Percentiles rank a stretch among this genome's conserved stretches.
Evolutionary conservation across 2,888 invertebrate species (phyloP).

Genomic region (Eulithis prunata): DNA sequence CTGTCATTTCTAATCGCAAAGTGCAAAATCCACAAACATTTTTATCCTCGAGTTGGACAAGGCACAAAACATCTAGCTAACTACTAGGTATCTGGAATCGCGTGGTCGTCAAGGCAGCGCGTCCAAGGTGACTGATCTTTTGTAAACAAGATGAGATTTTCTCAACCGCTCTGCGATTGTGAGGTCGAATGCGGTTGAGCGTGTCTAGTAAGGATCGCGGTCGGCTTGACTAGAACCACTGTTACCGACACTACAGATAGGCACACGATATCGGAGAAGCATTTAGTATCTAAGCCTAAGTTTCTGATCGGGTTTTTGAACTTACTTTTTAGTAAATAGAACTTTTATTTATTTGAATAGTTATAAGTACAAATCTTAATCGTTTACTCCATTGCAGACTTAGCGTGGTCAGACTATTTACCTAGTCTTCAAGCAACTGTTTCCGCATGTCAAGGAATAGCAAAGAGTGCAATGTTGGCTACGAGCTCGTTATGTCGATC

Average conservation of each 20-base stretch:
- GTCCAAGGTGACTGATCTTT: conserved; percentile 36
- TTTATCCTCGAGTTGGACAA: no score
- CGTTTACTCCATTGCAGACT: neutral
- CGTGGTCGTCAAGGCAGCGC: conserved; percentile 24
- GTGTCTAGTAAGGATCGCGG: conserved; percentile 5
- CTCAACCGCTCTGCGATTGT: conserved; percentile 18
- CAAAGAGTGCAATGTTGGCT: neutral
- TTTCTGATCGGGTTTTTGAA: no score
- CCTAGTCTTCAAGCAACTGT: neutral
- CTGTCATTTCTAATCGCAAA: no score
- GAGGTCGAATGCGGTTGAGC: conserved; percentile 10
- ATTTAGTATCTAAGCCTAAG: no score
- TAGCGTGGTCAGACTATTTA: neutral
- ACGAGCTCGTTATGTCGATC: conserved; percentile 15
- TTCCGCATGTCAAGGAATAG: conserved; percentile 13
- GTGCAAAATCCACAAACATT: no score
- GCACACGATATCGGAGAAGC: no score
- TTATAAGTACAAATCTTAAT: no score
- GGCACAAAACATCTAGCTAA: neutral
- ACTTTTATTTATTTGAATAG: no score
- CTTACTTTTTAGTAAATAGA: no score
- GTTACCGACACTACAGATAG: no score
- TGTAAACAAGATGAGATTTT: conserved; percentile 34
- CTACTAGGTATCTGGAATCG: neutral
- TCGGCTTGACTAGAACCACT: neutral